phyloP scores from a whole-genome alignment of 2,113 vertebrate species.

The Piaya cayana region DNA sequence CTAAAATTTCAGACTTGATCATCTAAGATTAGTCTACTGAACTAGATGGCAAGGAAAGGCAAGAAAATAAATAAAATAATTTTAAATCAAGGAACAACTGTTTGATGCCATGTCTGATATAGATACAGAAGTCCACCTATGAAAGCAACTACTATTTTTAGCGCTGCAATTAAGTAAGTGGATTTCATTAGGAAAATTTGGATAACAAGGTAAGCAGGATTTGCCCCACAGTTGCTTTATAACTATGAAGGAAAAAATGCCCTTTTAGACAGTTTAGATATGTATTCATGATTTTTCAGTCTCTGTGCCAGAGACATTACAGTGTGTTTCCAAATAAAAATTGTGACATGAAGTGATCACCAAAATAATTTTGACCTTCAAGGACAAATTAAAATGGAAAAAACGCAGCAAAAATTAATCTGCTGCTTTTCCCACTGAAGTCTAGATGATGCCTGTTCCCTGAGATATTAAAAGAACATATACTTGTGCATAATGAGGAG shows the following conservation, averaged over 20 bases:
- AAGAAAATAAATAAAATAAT: neutral
- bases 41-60: neutral
- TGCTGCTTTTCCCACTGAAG: neutral
- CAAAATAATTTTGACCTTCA: conserved; percentile 41
- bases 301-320: neutral
- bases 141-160: neutral
- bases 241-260: neutral
- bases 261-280: neutral
- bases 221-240: neutral
- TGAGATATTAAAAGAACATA: neutral
- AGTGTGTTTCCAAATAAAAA: conserved; percentile 43
- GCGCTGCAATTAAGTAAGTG: neutral
- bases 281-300: neutral
- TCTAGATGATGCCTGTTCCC: neutral
- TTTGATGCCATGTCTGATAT: neutral
- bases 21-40: neutral
- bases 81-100: neutral
- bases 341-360: conserved; percentile 20
- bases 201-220: neutral
- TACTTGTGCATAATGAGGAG: neutral
- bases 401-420: neutral
- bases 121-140: neutral
- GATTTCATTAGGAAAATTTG: neutral
- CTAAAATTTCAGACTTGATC: neutral
- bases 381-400: conserved; percentile 22